Percentiles rank a stretch among this genome's conserved stretches.
Conservation (phyloP, 2,113 vertebrate genomes). For the Bujurquina vittata region DNA sequence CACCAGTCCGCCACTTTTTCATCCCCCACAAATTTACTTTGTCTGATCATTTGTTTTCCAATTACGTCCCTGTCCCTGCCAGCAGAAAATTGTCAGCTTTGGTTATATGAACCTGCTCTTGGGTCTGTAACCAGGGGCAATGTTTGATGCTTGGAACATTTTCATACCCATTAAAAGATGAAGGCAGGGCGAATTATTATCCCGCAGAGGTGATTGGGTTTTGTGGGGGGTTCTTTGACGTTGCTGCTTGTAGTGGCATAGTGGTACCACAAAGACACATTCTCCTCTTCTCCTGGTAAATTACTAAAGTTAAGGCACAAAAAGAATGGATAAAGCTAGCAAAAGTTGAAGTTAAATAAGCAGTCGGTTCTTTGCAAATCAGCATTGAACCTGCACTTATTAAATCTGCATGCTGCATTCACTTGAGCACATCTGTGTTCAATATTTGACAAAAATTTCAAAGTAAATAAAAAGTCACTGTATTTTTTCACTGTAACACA, state of each 20-base stretch:
- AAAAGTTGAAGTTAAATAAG: slow-evolving; percentile 4
- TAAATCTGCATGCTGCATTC: neutral
- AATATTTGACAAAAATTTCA: slow-evolving; percentile 21
- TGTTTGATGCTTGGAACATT: slow-evolving; percentile 61
- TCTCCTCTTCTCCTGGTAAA: slow-evolving; percentile 12
- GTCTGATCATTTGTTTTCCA: slow-evolving; percentile 79
- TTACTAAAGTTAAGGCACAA: neutral
- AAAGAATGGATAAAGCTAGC: neutral
- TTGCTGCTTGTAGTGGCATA: slow-evolving; percentile 15
- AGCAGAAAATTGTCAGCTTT: slow-evolving; percentile 73
- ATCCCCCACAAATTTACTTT: slow-evolving; percentile 66
- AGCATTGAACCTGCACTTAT: neutral
- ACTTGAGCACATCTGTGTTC: neutral
- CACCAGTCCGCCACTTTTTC: slow-evolving; percentile 46
- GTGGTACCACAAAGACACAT: slow-evolving; percentile 4
- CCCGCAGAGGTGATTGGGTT: slow-evolving; percentile 57
- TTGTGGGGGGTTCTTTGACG: slow-evolving; percentile 19
- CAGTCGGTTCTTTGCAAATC: neutral
- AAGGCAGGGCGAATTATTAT: slow-evolving; percentile 64
- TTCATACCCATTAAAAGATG: slow-evolving; percentile 69
- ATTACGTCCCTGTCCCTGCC: slow-evolving; percentile 69
- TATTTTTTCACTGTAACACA: slow-evolving; percentile 7
- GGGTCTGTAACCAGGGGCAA: slow-evolving; percentile 66
- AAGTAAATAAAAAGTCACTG: slow-evolving; percentile 21
- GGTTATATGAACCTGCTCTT: slow-evolving; percentile 60